Conservation (phyloP, 2,797 vertebrate genomes). For the Jordanella pulchra region DNA sequence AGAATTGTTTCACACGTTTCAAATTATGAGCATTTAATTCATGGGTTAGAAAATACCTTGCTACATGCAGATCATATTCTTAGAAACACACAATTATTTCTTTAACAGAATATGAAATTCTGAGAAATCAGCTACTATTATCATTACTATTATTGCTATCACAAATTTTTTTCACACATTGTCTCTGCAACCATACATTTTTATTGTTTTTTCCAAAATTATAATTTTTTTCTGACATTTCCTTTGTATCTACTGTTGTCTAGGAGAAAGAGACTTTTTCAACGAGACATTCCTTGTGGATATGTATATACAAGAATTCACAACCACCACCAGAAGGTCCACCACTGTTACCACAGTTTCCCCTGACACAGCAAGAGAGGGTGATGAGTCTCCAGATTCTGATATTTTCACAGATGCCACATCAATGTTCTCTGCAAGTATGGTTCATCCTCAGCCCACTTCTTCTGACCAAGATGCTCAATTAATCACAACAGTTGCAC, state of each 20-base stretch:
- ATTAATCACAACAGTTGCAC: constrained; percentile 54
- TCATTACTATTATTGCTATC: too few relatives aligned
- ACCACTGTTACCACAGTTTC: constrained; percentile 25
- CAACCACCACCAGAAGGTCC: constrained; percentile 33
- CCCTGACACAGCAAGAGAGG: constrained; percentile 36
- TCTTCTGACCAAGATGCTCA: constrained; percentile 57
- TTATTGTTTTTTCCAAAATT: background rate
- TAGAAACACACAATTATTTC: background rate
- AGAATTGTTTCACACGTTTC: background rate
- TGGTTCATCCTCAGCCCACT: constrained; percentile 70
- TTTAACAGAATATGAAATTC: background rate
- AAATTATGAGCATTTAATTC: background rate
- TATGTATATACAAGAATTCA: constrained; percentile 58
- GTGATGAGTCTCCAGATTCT: constrained; percentile 36
- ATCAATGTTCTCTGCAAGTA: constrained; percentile 84
- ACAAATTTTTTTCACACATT: background rate
- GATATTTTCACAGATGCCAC: constrained; percentile 48
- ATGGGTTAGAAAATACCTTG: background rate
- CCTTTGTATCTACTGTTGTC: constrained; percentile 17
- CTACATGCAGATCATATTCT: background rate
- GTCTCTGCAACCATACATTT: background rate
- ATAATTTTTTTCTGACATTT: background rate
- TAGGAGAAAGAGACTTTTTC: constrained; percentile 66
- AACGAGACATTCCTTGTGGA: constrained; percentile 77
- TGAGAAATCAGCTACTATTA: background rate